These are phyloP conservation scores for Onychomys leucogaster DNA, from an alignment of 2,797 vertebrate species.

Conservation along the genomic window DNA sequence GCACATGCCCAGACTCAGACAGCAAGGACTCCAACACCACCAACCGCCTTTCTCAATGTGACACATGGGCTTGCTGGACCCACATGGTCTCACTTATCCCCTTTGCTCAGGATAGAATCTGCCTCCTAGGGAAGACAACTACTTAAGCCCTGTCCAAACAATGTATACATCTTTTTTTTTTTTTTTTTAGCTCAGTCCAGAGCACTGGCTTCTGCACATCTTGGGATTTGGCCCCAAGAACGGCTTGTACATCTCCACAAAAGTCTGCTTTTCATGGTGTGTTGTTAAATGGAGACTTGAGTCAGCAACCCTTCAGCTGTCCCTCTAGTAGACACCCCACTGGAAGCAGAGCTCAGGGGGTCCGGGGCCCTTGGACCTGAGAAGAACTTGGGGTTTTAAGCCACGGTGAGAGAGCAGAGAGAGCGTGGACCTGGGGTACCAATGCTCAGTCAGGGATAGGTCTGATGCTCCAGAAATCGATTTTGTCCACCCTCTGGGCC, in stretches of 20 bases:
- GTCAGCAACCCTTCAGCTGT: background rate
- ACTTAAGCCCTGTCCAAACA: background rate
- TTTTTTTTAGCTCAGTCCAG: background rate
- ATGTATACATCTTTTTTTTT: fast-evolving
- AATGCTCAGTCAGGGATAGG: background rate
- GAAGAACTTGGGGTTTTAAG: background rate
- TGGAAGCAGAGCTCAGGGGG: background rate
- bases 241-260: fast-evolving
- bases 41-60: background rate
- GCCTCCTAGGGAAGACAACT: background rate
- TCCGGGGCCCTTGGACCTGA: background rate
- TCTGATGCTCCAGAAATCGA: background rate
- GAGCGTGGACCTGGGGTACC: background rate
- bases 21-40: background rate
- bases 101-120: background rate
- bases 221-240: background rate
- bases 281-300: background rate
- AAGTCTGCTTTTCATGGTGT: background rate
- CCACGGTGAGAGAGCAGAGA: background rate
- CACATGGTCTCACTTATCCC: background rate
- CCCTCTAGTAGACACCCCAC: background rate
- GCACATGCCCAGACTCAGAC: background rate
- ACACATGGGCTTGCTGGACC: background rate
- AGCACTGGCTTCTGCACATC: background rate
- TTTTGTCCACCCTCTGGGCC: background rate